Base-by-base conservation (phyloP, 2,888 invertebrate species). In the Machimus atricapillus region DNA sequence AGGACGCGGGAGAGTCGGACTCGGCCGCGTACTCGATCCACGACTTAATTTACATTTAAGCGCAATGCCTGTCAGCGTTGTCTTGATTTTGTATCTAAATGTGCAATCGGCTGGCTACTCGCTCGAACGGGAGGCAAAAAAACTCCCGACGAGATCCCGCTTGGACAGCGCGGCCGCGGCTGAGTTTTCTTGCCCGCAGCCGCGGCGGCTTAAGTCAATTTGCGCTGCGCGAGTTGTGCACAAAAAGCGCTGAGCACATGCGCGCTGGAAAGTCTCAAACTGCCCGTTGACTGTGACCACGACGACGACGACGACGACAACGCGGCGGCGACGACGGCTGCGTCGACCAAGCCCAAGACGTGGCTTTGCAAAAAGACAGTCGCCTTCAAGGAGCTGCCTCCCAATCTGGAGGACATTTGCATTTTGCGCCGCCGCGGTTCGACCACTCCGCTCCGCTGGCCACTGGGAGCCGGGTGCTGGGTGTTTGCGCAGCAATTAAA, bases 11-110 rank as follows among this genome's bases (percentile, higher is more conserved):
- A 85, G 27, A 85, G 34, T 27, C 27, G 37, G 77, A 8, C 43
- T 40, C 37, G 86, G 56, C 58, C 56, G 40, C 86, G 19, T 56
- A 56, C 52, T 34, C 23, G 77, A 85, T 88, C 86, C 88, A 88
- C 86, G 87, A 88, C 88, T 88, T 88, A 88, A 88, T 88, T 88
- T 88, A 87, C 88, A 88, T 88, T 88, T 88, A 88, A 87, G 88
- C 88, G 88, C 88, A 88, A 86, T 87, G 87, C 87, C 88, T 88
- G 88, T 88, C 88, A 88, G 85, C 87, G 85, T 87, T 88, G 87
- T 88, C 87, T 87, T 85, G 88, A 88, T 88, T 88, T 87, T 87
- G 87, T 86, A 88, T 88, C 88, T 88, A 86, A 79, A 77, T 86
- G 79, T 87, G 85, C 87, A 87, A 88, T 88, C 88, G 86, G 40